Evolutionary conservation across 2,113 vertebrate genomes (phyloP).

Genomic region (Panthera tigris): DNA sequence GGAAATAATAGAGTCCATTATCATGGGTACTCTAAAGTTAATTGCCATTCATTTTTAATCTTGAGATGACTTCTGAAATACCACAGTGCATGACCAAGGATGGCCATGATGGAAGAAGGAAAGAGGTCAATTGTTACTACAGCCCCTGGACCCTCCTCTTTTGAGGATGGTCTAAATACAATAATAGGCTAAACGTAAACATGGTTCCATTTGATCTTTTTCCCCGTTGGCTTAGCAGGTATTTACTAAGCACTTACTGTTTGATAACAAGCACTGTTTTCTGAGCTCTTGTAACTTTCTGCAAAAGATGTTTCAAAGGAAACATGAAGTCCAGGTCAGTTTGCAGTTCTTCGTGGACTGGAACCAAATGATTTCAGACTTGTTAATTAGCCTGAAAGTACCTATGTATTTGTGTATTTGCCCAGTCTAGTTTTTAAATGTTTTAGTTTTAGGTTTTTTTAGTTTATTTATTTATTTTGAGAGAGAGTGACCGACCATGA

Average conservation of each 20-base stretch:
- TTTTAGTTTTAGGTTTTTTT: too few species aligned
- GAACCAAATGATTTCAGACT: not conserved
- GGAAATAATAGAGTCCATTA: not conserved
- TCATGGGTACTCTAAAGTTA: not conserved
- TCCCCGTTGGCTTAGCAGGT: not conserved
- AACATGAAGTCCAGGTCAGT: not conserved
- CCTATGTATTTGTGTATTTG: not conserved
- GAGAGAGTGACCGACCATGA: too few species aligned
- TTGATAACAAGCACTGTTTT: not conserved
- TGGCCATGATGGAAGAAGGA: not conserved
- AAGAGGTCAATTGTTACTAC: not conserved
- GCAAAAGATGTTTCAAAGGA: not conserved
- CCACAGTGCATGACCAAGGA: not conserved
- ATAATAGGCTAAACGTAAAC: not conserved
- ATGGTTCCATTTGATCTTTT: not conserved
- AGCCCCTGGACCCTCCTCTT: not conserved
- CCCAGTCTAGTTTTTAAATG: not conserved
- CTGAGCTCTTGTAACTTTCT: not conserved
- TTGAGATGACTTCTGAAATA: constrained; percentile 26
- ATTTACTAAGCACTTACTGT: not conserved
- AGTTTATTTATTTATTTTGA: too few species aligned
- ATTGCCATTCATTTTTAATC: not conserved
- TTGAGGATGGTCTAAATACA: not conserved
- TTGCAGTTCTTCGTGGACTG: not conserved
- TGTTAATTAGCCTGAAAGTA: not conserved